Conservation (phyloP, 2,888 invertebrate genomes). For the Altica lythri region DNA sequence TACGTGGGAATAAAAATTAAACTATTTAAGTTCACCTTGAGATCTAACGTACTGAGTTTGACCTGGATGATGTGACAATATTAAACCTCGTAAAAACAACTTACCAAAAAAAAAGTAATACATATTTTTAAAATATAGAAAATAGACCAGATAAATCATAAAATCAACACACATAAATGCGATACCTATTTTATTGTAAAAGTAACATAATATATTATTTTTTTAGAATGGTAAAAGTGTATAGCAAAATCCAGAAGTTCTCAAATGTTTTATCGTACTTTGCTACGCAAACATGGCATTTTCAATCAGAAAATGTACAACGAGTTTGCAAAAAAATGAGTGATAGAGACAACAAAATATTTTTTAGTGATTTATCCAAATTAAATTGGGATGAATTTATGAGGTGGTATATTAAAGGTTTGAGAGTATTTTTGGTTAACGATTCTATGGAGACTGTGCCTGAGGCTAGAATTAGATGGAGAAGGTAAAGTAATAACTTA, state of each 20-base stretch:
- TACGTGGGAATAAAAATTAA: no score
- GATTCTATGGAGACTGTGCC: constrained; percentile 74
- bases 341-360: constrained; percentile 62
- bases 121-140: no score
- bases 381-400: constrained; percentile 80
- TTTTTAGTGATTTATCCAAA: constrained; percentile 74
- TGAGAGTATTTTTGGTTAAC: constrained; percentile 77
- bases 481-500: constrained; percentile 39
- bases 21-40: no score
- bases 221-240: constrained; percentile 75
- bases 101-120: no score
- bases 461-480: constrained; percentile 56
- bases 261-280: constrained; percentile 77
- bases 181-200: no score
- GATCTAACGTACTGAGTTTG: no score
- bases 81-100: no score
- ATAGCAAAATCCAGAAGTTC: constrained; percentile 80
- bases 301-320: constrained; percentile 67
- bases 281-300: constrained; percentile 71
- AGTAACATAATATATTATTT: no score
- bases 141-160: no score
- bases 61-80: no score
- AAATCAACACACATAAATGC: no score
- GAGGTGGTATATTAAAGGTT: constrained; percentile 71
- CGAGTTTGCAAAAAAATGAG: constrained; percentile 62